A percentile compares a stretch with the other conserved stretches of the same genome.
phyloP scores from a whole-genome alignment of 2,888 invertebrate genomes.

The Ecdyonurus torrentis region DNA sequence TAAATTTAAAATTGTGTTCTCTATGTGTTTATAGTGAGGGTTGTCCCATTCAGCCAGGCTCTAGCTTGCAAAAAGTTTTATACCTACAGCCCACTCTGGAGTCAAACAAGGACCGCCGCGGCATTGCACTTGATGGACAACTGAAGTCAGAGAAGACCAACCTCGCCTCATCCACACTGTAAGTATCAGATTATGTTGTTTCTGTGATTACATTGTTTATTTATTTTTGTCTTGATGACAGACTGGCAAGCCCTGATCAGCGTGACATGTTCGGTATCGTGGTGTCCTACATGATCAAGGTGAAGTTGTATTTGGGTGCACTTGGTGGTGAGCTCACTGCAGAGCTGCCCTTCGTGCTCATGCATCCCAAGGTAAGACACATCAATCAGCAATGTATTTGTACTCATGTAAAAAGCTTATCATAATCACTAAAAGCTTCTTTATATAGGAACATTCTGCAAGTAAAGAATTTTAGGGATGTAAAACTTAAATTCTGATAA shows the following conservation, averaged over 20 bases:
- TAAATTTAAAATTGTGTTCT: too few relatives aligned
- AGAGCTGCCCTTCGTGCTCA: conserved; percentile 78
- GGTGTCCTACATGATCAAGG: conserved; percentile 89
- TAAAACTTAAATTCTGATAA: too few relatives aligned
- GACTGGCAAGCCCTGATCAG: conserved; percentile 49
- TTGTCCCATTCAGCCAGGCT: conserved; percentile 75
- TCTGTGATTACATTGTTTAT: conserved; percentile 1
- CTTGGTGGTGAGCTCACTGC: conserved; percentile 84
- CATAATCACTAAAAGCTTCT: too few relatives aligned
- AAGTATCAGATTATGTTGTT: conserved; percentile 25
- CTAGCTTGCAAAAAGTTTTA: conserved; percentile 74
- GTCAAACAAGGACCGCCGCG: conserved; percentile 66
- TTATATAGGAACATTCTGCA: too few relatives aligned
- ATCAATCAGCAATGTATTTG: too few relatives aligned
- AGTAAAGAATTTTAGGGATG: too few relatives aligned
- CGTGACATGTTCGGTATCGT: conserved; percentile 90
- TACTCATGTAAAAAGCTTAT: too few relatives aligned
- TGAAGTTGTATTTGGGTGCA: conserved; percentile 83
- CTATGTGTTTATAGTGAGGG: conserved; percentile 45
- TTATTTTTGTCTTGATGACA: conserved; percentile 21
- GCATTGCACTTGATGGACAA: conserved; percentile 83
- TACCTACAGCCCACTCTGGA: conserved; percentile 62
- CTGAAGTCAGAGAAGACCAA: conserved; percentile 65
- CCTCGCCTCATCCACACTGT: conserved; percentile 85
- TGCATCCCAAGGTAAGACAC: conserved; percentile 65